Evolutionary conservation across 2,113 vertebrate species (phyloP).

Genomic region (Ceyx cyanopectus): DNA sequence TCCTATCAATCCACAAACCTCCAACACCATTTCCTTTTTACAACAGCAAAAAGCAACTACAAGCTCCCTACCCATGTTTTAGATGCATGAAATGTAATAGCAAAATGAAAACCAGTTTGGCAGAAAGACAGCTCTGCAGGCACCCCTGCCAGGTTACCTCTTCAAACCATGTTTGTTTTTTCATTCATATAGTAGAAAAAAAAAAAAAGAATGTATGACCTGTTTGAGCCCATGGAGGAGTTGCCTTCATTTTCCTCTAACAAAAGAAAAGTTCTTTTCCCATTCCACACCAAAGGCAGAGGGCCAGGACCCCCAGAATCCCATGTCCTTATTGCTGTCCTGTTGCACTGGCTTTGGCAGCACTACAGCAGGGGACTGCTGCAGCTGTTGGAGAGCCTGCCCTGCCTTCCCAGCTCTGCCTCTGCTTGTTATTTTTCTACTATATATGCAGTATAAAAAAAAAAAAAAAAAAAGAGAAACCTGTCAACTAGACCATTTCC

Average conservation of each 20-base stretch:
- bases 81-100: background rate
- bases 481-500: conserved; percentile 69
- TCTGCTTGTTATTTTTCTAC: background rate
- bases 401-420: background rate
- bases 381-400: conserved; percentile 23
- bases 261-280: background rate
- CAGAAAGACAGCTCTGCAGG: background rate
- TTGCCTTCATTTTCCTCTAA: background rate
- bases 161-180: background rate
- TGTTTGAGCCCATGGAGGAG: background rate
- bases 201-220: background rate
- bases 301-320: background rate
- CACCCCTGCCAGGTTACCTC: background rate
- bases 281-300: background rate
- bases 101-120: background rate
- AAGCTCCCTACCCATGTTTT: background rate
- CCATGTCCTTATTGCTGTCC: background rate
- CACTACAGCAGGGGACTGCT: background rate
- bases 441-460: conserved; percentile 4
- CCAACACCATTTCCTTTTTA: background rate
- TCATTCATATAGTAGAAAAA: background rate
- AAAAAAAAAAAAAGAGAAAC: conserved; percentile 52
- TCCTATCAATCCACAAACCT: background rate
- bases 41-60: background rate
- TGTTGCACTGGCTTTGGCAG: background rate